phyloP scores from a whole-genome alignment of 2,888 invertebrate species.

The Pyrrhosoma nymphula region DNA sequence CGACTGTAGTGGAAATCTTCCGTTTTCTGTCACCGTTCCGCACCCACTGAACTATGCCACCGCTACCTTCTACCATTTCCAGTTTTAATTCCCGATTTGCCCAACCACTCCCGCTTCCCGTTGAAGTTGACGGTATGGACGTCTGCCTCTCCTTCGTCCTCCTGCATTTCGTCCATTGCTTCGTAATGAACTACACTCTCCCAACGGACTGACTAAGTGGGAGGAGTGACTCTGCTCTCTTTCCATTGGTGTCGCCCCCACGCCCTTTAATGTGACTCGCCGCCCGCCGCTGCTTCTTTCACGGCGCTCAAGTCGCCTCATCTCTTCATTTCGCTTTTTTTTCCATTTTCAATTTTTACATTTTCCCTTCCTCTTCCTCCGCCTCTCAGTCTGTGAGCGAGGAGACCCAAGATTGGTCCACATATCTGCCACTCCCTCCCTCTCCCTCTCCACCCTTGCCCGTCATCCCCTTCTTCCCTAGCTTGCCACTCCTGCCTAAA shows the following conservation, averaged over 20 bases:
- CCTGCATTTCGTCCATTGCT: background rate
- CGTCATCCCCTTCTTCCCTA: background rate
- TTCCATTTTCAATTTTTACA: background rate
- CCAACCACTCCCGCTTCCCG: background rate
- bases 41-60: too few relatives aligned
- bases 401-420: background rate
- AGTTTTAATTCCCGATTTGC: background rate
- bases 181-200: background rate
- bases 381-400: background rate
- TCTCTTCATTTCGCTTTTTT: background rate
- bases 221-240: background rate
- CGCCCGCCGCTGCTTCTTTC: too few relatives aligned
- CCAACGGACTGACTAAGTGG: background rate
- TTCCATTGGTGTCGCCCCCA: too few relatives aligned
- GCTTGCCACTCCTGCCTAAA: background rate
- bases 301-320: background rate
- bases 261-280: background rate
- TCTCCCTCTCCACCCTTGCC: background rate
- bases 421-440: background rate
- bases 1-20: too few relatives aligned
- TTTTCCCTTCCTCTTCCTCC: background rate
- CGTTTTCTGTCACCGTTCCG: too few relatives aligned
- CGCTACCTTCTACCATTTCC: background rate
- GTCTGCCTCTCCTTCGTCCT: background rate
- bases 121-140: background rate